Evolutionary conservation across 2,888 invertebrate genomes (phyloP).

Genomic region (Hypselothyrea guttata): DNA sequence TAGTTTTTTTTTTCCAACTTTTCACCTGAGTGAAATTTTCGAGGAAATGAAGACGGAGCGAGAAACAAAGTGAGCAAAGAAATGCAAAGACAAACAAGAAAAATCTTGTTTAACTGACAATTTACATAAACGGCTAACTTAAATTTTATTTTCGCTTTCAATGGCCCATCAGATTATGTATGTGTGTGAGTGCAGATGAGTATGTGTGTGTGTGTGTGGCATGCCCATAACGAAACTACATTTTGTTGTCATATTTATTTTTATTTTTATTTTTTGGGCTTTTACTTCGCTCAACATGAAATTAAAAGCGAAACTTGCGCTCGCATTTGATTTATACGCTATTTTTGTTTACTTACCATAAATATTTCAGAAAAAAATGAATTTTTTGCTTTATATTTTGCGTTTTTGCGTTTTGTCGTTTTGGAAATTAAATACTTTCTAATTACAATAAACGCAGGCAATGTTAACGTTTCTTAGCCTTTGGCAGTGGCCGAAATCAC

Average conservation of each 20-base stretch:
- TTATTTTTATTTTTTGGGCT: slow-evolving; percentile 19
- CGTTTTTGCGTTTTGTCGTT: slow-evolving; percentile 32
- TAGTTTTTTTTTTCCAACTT: slow-evolving; percentile 59
- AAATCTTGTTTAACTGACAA: slow-evolving; percentile 63
- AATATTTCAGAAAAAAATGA: no score
- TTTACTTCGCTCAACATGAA: slow-evolving; percentile 10
- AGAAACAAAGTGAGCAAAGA: no score
- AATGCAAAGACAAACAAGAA: slow-evolving; percentile 30
- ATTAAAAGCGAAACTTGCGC: slow-evolving; percentile 61
- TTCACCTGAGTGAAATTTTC: slow-evolving; percentile 68
- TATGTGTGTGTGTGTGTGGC: slow-evolving; percentile 38
- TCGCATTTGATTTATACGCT: slow-evolving; percentile 23
- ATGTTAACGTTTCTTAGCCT: slow-evolving; percentile 55
- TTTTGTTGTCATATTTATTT: slow-evolving; percentile 53
- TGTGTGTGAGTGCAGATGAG: background rate
- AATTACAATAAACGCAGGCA: slow-evolving; percentile 75
- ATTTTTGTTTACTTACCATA: slow-evolving; percentile 25
- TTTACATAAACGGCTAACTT: slow-evolving; percentile 53
- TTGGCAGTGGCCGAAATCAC: slow-evolving; percentile 66
- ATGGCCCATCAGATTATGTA: slow-evolving; percentile 27
- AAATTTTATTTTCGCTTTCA: slow-evolving; percentile 53
- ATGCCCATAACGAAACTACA: slow-evolving; percentile 69
- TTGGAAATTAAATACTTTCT: slow-evolving; percentile 79
- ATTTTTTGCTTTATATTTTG: slow-evolving; percentile 13
- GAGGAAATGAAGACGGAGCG: slow-evolving; percentile 15